These are phyloP conservation scores for Damaliscus lunatus DNA, from an alignment of 2,113 vertebrate species.

Conservation along the genomic window DNA sequence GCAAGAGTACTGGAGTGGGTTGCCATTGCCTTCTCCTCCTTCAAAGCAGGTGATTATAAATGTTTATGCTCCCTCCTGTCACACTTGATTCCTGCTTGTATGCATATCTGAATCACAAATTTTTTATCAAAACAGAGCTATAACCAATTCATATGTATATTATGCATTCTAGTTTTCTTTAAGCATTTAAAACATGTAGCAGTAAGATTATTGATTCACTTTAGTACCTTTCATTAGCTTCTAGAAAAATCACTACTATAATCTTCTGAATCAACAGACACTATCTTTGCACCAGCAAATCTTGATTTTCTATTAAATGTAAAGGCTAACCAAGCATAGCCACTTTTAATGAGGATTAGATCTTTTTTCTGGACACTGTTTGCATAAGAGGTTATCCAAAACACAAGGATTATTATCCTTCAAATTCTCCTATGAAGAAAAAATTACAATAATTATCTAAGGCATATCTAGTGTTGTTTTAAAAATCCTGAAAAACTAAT, in stretches of 20 bases:
- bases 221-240: conserved; percentile 53
- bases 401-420: conserved; percentile 56
- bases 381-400: conserved; percentile 55
- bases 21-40: neutral
- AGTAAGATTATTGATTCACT: conserved; percentile 48
- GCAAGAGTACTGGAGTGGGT: neutral
- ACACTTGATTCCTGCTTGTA: conserved; percentile 44
- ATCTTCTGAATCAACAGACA: conserved; percentile 62
- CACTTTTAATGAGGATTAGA: conserved; percentile 70
- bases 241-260: conserved; percentile 51
- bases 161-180: conserved; percentile 46
- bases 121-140: conserved; percentile 61
- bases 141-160: conserved; percentile 51
- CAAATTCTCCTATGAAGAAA: conserved; percentile 14
- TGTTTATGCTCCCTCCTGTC: conserved; percentile 3
- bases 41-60: conserved; percentile 50
- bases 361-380: conserved; percentile 70
- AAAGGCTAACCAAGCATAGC: conserved; percentile 67
- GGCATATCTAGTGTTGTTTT: neutral
- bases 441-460: conserved; percentile 62
- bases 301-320: conserved; percentile 72
- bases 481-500: conserved; percentile 40
- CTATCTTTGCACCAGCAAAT: conserved; percentile 55
- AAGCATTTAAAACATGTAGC: conserved; percentile 40
- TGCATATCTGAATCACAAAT: conserved; percentile 8